These are phyloP conservation scores for Bedellia somnulentella DNA, from an alignment of 2,888 invertebrate genomes.

Conservation along the genomic window DNA sequence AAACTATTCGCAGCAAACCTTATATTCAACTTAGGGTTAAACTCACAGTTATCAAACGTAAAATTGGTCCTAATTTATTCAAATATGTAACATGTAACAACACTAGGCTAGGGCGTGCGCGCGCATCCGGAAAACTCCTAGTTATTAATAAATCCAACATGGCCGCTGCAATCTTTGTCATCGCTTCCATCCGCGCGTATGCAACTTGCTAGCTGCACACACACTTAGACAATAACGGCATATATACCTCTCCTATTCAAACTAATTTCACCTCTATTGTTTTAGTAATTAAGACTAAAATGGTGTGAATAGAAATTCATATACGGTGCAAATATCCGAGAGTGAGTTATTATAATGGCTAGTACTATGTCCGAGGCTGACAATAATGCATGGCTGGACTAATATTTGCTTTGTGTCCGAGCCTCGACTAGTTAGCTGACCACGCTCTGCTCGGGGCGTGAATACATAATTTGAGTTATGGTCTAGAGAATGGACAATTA, in stretches of 20 bases:
- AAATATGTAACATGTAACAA: too few species aligned
- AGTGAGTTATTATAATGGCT: conserved; percentile 11
- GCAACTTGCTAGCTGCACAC: conserved; percentile 42
- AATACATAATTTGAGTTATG: conserved; percentile 48
- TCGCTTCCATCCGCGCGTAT: conserved; percentile 41
- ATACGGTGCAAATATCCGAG: conserved; percentile 10
- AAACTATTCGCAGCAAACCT: too few species aligned
- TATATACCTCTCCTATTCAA: conserved; percentile 14
- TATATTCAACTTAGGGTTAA: too few species aligned
- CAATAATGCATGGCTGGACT: conserved; percentile 59
- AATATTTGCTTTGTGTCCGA: conserved; percentile 60
- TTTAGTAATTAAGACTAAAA: conserved; percentile 11
- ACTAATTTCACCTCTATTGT: conserved; percentile 1
- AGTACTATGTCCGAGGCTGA: conserved; percentile 38
- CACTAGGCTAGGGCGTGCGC: conserved; percentile 14
- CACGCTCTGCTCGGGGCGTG: conserved; percentile 46
- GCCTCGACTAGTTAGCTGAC: too few species aligned
- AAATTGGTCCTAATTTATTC: too few species aligned
- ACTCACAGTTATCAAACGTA: too few species aligned
- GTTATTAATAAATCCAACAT: conserved; percentile 47
- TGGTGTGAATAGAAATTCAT: neutral
- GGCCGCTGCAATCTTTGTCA: conserved; percentile 46
- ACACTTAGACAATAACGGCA: conserved; percentile 27
- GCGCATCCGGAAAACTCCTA: conserved; percentile 32
- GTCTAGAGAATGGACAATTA: conserved; percentile 46